phyloP scores from a whole-genome alignment of 2,797 vertebrate species.

The Xerus rutilus region DNA sequence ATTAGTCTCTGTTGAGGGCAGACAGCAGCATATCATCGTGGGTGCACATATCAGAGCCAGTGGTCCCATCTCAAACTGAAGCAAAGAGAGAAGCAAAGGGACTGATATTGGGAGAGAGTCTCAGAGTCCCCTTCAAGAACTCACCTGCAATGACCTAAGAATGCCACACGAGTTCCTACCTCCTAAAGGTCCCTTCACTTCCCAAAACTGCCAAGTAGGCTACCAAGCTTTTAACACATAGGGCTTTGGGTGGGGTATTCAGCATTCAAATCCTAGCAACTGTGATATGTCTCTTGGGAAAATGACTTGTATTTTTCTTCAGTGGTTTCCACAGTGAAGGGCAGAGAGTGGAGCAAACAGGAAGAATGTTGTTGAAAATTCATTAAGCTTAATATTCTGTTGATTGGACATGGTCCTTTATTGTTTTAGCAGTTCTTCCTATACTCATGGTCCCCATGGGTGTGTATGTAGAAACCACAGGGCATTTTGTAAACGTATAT shows the following conservation, averaged over 20 bases:
- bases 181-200: not conserved
- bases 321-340: not conserved
- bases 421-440: not conserved
- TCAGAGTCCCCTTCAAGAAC: not conserved
- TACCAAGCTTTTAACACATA: not conserved
- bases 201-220: not conserved
- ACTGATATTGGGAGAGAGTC: not conserved
- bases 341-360: not conserved
- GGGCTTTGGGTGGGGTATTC: too few species aligned
- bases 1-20: not conserved
- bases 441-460: accelerated
- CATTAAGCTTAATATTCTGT: not conserved
- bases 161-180: too few species aligned
- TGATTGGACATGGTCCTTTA: not conserved
- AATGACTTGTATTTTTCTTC: not conserved
- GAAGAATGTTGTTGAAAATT: not conserved
- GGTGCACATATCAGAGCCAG: not conserved
- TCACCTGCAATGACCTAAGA: not conserved
- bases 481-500: not conserved
- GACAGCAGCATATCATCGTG: not conserved
- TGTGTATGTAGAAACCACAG: not conserved
- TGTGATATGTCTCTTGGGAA: not conserved
- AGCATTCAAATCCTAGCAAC: too few species aligned
- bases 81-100: not conserved
- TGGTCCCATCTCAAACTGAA: not conserved